Base-by-base conservation (phyloP, 2,113 vertebrate species). In the Onychostoma macrolepis region DNA sequence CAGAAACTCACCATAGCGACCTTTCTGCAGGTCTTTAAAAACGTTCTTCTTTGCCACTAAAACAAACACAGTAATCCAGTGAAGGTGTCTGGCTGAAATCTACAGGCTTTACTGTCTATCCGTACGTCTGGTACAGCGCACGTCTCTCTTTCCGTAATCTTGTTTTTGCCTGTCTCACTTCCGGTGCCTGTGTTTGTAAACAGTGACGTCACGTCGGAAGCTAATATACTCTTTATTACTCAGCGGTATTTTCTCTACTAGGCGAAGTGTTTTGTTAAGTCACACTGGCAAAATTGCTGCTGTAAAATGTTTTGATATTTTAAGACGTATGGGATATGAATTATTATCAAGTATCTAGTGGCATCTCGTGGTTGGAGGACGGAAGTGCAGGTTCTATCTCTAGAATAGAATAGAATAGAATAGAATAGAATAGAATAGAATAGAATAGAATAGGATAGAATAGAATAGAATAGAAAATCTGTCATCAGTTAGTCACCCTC, bases 121-220 rank as follows among this genome's bases (percentile, higher is more conserved):
- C 2, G 6, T 8, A 1, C 13, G 12, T 21, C 43, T 75, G 50
- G 43, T 24, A 28, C 30, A 65, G 30, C n/a, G 26, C 12, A 74
- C 65, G 45, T 61, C 61, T 2, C 13, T 1, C 80, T 65, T 83
- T 82, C 85, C 85, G 82, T 84, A 84, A 84, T 78, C 48, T 38
- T 85, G 81, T 85, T 76, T 76, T 71, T 87, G 65, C 80, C 50
- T 53, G 80, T 43, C 83, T 85, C 83, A 87, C 80, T 89, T 89
- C 88, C 88, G 45, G 77, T 85, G 17, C 17, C 13, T 6, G 58
- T 86, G 69, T 87, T 87, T 85, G 82, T 89, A 87, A 87, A 89
- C 82, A 87, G 26, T 69, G 33, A 61, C 58, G 76, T 50, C 33
- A 83, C 48, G 43, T 7, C 33, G 48, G 69, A 41, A 26, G 21